Base-by-base conservation (phyloP, 1,140 invertebrate genomes). In the Brachionus asplanchnoidis region DNA sequence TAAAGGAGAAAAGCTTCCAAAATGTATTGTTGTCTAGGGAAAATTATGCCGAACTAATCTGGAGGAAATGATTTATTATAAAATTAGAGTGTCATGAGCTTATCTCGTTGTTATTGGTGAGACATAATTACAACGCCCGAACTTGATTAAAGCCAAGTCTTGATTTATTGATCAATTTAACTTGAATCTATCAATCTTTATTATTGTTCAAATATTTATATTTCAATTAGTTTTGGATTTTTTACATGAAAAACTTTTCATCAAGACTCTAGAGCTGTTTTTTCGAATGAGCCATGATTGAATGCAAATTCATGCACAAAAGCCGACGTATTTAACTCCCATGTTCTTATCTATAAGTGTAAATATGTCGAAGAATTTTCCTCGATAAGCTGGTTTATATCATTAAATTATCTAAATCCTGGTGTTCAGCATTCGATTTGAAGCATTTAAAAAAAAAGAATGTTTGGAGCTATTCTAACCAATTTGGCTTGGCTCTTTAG, bases 161-260 rank as follows among this genome's bases (percentile, higher is more conserved):
- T 68, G 26, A 32, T 68, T 68, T 32, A 68, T 32, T 68, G 66
- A 68, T 68, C 32, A 68, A 68, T 68, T 68, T 40, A 68, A 68
- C 26, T 68, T 28, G 26, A 68, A 68, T 32, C 66, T 32, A 68
- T 68, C 32, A 68, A 68, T 68, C 66, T 68, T 68, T 68, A 32
- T 68, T 68, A 68, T n/a, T 68, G 26, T 68, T 68, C 20, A 60
- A 60, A 60, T 60, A 60, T 60, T 60, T 60, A 60, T 60, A 20
- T 60, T 60, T 60, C 53, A 60, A 60, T 60, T 68, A 68, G 66
- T 11, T 68, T 68, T 68, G n/a, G 26, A 17, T 68, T 40, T 68
- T 68, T 68, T 60, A 5, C 53, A 23, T 23, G 12, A 11, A 46
- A 46, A 46, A 60, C 53, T 20, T 60, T 60, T 60, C 53, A 60